Conservation (phyloP, 2,797 vertebrate species). For the Scomberomorus guttatus region DNA sequence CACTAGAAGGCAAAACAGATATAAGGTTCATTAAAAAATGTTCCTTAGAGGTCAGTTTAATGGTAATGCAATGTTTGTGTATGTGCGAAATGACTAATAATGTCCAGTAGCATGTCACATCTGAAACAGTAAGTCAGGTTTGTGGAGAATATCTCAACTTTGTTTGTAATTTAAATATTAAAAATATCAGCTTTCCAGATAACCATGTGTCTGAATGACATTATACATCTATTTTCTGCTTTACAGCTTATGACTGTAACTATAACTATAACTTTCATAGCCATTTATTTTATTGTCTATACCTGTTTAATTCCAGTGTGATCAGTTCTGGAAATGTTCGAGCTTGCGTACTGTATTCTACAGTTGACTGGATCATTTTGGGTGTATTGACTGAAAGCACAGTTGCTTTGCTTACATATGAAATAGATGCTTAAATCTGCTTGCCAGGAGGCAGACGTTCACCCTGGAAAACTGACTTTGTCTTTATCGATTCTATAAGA, state of each 20-base stretch:
- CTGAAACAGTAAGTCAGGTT: too few relatives aligned
- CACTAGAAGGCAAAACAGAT: slow-evolving; percentile 37
- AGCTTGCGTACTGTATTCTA: slow-evolving; percentile 32
- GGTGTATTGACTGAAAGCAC: slow-evolving; percentile 46
- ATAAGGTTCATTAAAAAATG: slow-evolving; percentile 19
- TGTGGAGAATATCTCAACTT: too few relatives aligned
- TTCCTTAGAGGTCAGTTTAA: slow-evolving; percentile 4
- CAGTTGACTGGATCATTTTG: slow-evolving; percentile 42
- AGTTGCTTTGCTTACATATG: slow-evolving; percentile 31
- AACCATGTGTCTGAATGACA: neutral
- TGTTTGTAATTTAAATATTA: too few relatives aligned
- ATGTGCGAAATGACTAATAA: neutral
- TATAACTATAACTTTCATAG: neutral
- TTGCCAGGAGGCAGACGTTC: slow-evolving; percentile 45
- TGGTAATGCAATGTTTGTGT: neutral
- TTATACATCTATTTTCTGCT: neutral
- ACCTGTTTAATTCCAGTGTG: neutral
- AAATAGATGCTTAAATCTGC: slow-evolving; percentile 50
- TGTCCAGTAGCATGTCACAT: neutral
- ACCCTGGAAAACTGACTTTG: slow-evolving; percentile 45
- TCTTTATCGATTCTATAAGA: slow-evolving; percentile 51
- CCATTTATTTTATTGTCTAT: neutral
- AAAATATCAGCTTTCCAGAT: neutral
- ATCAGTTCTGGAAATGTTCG: slow-evolving; percentile 44
- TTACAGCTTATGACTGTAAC: neutral